A percentile compares a stretch with the other conserved stretches of the same genome.
These are phyloP conservation scores for Tetramorium bicarinatum DNA, from an alignment of 2,888 invertebrate species.

Conservation along the genomic window DNA sequence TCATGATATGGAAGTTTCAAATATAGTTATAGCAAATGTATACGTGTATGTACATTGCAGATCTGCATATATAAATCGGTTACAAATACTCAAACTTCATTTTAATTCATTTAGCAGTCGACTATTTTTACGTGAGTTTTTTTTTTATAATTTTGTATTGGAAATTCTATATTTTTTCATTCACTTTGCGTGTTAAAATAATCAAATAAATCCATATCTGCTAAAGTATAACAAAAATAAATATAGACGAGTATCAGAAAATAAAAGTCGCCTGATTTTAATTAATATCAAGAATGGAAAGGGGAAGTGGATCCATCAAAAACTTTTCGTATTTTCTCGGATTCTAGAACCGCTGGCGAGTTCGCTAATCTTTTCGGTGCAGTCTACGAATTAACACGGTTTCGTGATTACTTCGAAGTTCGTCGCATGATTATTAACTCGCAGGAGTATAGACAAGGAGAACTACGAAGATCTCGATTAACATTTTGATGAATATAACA, in stretches of 20 bases:
- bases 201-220: constrained; percentile 27
- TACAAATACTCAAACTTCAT: constrained; percentile 7
- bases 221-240: constrained; percentile 31
- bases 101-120: not conserved
- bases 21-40: not conserved
- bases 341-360: constrained; percentile 67
- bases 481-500: constrained; percentile 62
- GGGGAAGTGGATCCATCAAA: constrained; percentile 52
- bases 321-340: constrained; percentile 73
- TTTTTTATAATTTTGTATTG: not conserved
- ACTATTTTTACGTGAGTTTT: constrained; percentile 2
- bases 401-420: constrained; percentile 70
- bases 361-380: constrained; percentile 71
- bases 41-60: not conserved
- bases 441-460: constrained; percentile 42
- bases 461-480: constrained; percentile 55
- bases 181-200: not conserved
- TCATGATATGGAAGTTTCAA: not conserved
- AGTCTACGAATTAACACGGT: constrained; percentile 71
- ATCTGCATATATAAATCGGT: not conserved
- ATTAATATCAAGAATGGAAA: constrained; percentile 63
- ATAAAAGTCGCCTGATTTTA: constrained; percentile 65
- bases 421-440: constrained; percentile 72
- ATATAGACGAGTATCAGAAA: constrained; percentile 3
- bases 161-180: constrained; percentile 18